phyloP scores from a whole-genome alignment of 2,888 invertebrate genomes.

The Campoplex nolae region DNA sequence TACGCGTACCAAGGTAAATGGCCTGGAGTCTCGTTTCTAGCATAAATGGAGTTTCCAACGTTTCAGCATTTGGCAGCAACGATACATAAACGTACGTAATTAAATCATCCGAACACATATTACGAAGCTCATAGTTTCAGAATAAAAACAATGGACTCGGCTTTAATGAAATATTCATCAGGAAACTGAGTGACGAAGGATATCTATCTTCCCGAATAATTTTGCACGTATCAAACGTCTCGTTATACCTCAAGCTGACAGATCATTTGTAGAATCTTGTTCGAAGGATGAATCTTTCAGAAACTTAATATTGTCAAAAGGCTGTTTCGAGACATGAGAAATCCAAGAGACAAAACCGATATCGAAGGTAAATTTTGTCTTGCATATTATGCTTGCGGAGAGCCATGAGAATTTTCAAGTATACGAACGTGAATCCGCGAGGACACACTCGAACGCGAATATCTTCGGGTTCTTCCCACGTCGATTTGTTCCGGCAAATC shows the following conservation, averaged over 20 bases:
- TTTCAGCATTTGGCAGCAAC: neutral
- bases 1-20: slow-evolving; percentile 19
- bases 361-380: slow-evolving; percentile 46
- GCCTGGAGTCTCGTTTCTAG: slow-evolving; percentile 10
- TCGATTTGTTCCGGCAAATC: slow-evolving; percentile 49
- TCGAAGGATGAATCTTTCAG: slow-evolving; percentile 6
- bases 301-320: neutral
- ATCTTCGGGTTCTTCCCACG: slow-evolving; percentile 60
- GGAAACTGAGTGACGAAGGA: neutral
- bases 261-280: slow-evolving; percentile 31
- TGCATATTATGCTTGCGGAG: slow-evolving; percentile 15
- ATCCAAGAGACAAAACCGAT: slow-evolving; percentile 11
- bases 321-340: slow-evolving; percentile 3
- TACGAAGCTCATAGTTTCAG: neutral
- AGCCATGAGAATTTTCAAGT: slow-evolving; percentile 9
- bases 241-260: neutral
- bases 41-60: neutral
- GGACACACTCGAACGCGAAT: slow-evolving; percentile 44
- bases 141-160: neutral
- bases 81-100: slow-evolving; percentile 7
- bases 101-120: neutral
- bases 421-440: slow-evolving; percentile 36
- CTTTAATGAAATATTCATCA: neutral
- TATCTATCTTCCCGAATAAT: neutral
- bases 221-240: slow-evolving; percentile 1